Evolutionary conservation across 2,113 vertebrate species (phyloP), one percentile per base, ranked within the genome.

Genomic region (Mormyrus iriodes): DNA sequence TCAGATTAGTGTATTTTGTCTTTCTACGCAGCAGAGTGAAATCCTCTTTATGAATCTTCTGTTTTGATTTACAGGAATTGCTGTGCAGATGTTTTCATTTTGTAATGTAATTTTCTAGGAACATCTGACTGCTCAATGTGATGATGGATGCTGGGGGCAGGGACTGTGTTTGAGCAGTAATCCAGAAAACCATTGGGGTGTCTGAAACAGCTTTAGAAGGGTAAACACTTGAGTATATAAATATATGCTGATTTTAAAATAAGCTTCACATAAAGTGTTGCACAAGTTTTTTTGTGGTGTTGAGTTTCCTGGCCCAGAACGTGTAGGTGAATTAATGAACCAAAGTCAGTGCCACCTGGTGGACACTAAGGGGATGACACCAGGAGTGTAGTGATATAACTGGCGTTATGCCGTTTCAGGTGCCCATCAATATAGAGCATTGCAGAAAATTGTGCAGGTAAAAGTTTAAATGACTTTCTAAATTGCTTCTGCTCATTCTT

Each of bases 91-190:
- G 86, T 58, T 87, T 87, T 58, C 53, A 46, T 87, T 86, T 87
- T 65, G 86, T 87, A 42, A 44, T 87, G 86, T 87, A 44, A 44
- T 87, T 87, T 87, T 87, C 86, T 51, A 65, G 53, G 86, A 87
- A 61, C 55, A 3, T 44, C 53, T 31, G 24, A 44, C 55, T 61
- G 86, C 55, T 58, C 17, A 42, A 17, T 10, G 3, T 9, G 44
- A 35, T 65, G 55, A 65, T 65, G 55, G 53, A 65, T 65, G 55
- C 49, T 2, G n/a, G 85, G 49, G 15, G 2, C 12, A 27, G 13
- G 44, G 9, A 4, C 24, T 86, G 0, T 52, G 21, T 87, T 87
- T 44, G 3, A 61, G 42, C 8, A 44, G 53, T 53, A 48, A 48
- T 35, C 15, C 55, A 44, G 17, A 61, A 87, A 46, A 87, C 55